Conservation (phyloP, 2,888 invertebrate genomes). For the Pyralis farinalis region DNA sequence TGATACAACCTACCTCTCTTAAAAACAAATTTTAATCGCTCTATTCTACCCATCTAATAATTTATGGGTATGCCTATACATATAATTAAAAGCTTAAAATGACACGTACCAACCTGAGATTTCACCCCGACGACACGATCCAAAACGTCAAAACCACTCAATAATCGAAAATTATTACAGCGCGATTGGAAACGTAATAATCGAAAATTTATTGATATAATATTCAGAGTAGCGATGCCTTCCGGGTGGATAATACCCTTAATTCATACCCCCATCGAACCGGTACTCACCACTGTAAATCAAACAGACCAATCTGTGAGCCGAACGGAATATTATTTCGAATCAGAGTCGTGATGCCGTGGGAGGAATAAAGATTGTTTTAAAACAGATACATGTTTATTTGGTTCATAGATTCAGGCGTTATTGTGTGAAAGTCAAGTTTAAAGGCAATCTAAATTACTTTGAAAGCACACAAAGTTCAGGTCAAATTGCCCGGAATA, state of each 20-base stretch:
- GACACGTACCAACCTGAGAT: neutral
- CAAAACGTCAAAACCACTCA: slow-evolving; percentile 7
- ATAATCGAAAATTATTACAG: slow-evolving; percentile 3
- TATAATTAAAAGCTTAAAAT: too few relatives aligned
- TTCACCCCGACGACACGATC: neutral
- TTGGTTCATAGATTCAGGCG: too few relatives aligned
- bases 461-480: too few relatives aligned
- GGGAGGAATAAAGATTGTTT: neutral
- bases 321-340: slow-evolving; percentile 47
- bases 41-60: too few relatives aligned
- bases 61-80: too few relatives aligned
- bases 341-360: slow-evolving; percentile 17
- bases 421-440: too few relatives aligned
- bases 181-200: slow-evolving; percentile 31
- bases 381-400: too few relatives aligned
- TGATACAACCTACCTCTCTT: too few relatives aligned
- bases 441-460: too few relatives aligned
- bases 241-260: slow-evolving; percentile 54
- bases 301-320: slow-evolving; percentile 61
- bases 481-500: too few relatives aligned
- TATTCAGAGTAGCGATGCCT: slow-evolving; percentile 53
- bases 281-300: slow-evolving; percentile 75
- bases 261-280: slow-evolving; percentile 53
- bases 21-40: too few relatives aligned
- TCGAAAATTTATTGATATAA: slow-evolving; percentile 54